phyloP scores from a whole-genome alignment of 2,888 invertebrate species.

The Scrobipalpa costella region DNA sequence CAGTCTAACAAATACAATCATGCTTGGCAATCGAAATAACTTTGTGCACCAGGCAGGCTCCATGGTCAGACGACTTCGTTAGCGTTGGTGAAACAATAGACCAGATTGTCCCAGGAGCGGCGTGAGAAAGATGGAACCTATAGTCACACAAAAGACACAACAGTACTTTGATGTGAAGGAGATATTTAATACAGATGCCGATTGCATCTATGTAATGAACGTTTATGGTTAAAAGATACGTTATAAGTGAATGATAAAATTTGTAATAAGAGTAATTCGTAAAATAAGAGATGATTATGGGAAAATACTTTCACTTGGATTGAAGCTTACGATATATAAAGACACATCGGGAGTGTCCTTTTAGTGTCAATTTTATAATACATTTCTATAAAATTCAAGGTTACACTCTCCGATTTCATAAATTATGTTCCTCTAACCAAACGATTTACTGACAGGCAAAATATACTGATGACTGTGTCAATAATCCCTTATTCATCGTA shows the following conservation, averaged over 20 bases:
- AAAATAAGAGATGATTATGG: neutral
- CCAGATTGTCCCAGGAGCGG: constrained; percentile 21
- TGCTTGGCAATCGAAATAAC: constrained; percentile 4
- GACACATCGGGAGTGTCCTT: neutral
- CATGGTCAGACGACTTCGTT: constrained; percentile 28
- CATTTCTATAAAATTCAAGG: no score
- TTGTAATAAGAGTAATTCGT: neutral
- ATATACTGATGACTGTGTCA: no score
- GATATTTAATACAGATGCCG: constrained; percentile 10
- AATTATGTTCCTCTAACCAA: no score
- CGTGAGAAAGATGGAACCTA: constrained; percentile 28
- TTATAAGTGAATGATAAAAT: constrained; percentile 10
- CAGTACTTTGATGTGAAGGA: constrained; percentile 9
- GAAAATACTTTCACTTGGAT: neutral
- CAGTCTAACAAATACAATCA: neutral
- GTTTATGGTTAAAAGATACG: constrained; percentile 2
- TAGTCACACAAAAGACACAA: constrained; percentile 3
- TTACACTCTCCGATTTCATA: no score
- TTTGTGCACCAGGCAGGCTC: neutral
- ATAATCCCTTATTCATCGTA: neutral
- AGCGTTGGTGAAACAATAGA: constrained; percentile 28
- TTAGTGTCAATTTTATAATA: no score
- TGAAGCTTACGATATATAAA: neutral
- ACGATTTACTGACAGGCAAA: no score
- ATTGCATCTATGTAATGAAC: neutral